Percentiles rank a stretch among this genome's conserved stretches.
phyloP scores from a whole-genome alignment of 2,888 invertebrate genomes.

The Pseudanteris insignis region DNA sequence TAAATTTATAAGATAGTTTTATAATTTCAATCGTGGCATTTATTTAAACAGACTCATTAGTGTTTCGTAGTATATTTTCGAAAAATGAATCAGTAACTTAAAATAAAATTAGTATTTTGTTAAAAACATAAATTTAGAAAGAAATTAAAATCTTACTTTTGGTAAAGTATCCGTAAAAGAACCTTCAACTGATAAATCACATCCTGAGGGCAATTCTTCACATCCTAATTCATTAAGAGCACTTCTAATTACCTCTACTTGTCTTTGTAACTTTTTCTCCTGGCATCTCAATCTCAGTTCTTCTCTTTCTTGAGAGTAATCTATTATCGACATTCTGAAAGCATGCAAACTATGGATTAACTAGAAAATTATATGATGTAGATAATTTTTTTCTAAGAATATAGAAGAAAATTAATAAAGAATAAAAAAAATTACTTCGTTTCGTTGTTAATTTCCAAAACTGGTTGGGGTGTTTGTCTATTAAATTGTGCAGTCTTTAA shows the following conservation, averaged over 20 bases:
- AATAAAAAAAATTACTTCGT: conserved; percentile 37
- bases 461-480: conserved; percentile 53
- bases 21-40: too few species aligned
- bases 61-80: too few species aligned
- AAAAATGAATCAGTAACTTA: too few species aligned
- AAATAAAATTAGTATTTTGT: too few species aligned
- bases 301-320: conserved; percentile 68
- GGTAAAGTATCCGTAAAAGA: conserved; percentile 60
- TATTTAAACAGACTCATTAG: too few species aligned
- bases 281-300: conserved; percentile 83
- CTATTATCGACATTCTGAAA: conserved; percentile 54
- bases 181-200: conserved; percentile 72
- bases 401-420: not conserved
- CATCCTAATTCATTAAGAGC: conserved; percentile 89
- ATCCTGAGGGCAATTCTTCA: conserved; percentile 87
- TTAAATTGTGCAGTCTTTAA: conserved; percentile 81
- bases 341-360: conserved; percentile 6
- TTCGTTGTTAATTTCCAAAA: conserved; percentile 59
- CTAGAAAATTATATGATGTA: too few species aligned
- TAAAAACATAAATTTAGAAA: too few species aligned
- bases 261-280: conserved; percentile 83
- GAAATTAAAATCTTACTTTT: conserved; percentile 62
- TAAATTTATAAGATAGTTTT: too few species aligned
- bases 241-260: conserved; percentile 83
- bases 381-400: not conserved